Conservation (phyloP, 2,888 invertebrate genomes). For the Meta bourneti region DNA sequence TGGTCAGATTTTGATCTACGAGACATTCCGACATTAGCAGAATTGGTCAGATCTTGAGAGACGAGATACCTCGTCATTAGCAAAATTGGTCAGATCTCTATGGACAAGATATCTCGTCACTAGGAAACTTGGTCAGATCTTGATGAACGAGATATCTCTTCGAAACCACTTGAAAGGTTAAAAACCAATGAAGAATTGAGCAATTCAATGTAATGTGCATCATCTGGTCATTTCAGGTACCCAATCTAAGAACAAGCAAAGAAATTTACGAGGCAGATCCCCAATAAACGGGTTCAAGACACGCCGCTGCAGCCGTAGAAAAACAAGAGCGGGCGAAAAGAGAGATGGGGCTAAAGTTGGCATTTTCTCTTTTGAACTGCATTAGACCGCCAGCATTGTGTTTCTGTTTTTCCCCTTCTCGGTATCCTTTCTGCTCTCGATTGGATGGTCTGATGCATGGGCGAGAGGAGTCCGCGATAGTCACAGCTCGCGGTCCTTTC, state of each 20-base stretch:
- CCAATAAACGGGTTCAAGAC: slow-evolving; percentile 27
- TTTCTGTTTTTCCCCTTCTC: slow-evolving; percentile 44
- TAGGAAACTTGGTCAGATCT: too few species aligned
- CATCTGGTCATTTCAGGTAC: slow-evolving; percentile 36
- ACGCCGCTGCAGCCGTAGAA: neutral
- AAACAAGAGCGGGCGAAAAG: neutral
- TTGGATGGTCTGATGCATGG: slow-evolving; percentile 58
- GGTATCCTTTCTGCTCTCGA: slow-evolving; percentile 30
- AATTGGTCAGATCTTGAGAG: too few species aligned
- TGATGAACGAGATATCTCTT: too few species aligned
- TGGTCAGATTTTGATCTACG: too few species aligned
- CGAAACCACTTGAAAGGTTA: too few species aligned
- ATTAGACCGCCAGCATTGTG: slow-evolving; percentile 59
- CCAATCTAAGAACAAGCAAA: slow-evolving; percentile 45
- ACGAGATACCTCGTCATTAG: too few species aligned
- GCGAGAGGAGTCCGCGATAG: slow-evolving; percentile 5
- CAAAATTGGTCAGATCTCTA: too few species aligned
- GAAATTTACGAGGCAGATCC: slow-evolving; percentile 55
- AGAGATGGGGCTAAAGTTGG: slow-evolving; percentile 49
- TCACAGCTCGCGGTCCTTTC: neutral
- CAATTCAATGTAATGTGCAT: too few species aligned
- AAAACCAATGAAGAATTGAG: too few species aligned
- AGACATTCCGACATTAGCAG: too few species aligned
- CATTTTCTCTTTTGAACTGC: slow-evolving; percentile 60
- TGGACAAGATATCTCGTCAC: too few species aligned